Percentiles rank a stretch among this genome's conserved stretches.
Conservation (phyloP, 2,113 vertebrate genomes). For the Saguinus midas region DNA sequence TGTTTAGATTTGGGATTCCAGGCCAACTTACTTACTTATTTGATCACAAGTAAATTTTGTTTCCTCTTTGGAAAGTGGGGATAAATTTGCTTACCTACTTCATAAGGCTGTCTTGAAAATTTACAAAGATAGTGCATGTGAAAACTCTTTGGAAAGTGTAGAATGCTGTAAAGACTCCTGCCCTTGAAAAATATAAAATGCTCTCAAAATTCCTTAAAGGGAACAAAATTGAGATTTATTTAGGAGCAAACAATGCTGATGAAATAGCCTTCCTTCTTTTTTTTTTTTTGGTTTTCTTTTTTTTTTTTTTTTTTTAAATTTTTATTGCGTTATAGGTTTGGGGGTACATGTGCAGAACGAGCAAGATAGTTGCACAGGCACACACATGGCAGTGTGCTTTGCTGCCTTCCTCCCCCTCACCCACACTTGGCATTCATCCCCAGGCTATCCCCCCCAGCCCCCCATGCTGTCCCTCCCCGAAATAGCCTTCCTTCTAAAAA, state of each 20-base stretch:
- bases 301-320: too few species aligned
- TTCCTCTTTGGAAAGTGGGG: neutral
- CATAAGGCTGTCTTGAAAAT: neutral
- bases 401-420: too few species aligned
- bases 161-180: neutral
- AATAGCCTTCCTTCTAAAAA: neutral
- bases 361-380: too few species aligned
- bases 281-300: too few species aligned
- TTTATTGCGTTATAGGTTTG: too few species aligned
- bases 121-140: neutral
- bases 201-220: neutral
- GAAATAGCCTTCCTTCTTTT: neutral
- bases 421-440: too few species aligned
- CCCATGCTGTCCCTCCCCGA: too few species aligned
- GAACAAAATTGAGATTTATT: constrained; percentile 17
- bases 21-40: neutral
- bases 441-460: too few species aligned
- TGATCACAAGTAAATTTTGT: neutral
- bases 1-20: neutral
- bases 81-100: neutral
- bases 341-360: too few species aligned
- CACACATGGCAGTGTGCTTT: too few species aligned
- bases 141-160: neutral
- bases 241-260: neutral
- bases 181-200: neutral